Evolutionary conservation across 2,888 invertebrate species (phyloP).

Genomic region (Synanthedon formicaeformis): DNA sequence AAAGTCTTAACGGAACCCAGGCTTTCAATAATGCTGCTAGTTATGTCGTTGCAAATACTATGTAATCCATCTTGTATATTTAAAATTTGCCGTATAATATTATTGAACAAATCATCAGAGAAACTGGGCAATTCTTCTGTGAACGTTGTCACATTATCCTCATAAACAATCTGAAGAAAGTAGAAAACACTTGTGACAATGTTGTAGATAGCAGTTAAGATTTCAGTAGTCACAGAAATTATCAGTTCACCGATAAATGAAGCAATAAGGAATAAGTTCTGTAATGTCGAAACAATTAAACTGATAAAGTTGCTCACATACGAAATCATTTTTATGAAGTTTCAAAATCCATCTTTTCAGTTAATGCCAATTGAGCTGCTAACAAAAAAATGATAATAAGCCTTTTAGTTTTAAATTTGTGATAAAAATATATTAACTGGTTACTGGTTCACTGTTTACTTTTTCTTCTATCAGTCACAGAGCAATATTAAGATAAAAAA

Average conservation of each 20-base stretch:
- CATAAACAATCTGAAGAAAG: constrained; percentile 54
- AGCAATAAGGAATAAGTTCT: constrained; percentile 32
- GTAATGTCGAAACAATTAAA: constrained; percentile 32
- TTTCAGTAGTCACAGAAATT: constrained; percentile 28
- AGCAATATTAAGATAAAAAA: no score
- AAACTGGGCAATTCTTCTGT: constrained; percentile 49
- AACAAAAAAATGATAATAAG: no score
- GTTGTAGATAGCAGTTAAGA: constrained; percentile 21
- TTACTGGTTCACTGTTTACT: no score
- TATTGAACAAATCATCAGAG: constrained; percentile 17
- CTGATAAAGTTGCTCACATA: constrained; percentile 43
- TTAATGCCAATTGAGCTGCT: no score
- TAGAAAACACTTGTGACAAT: constrained; percentile 22
- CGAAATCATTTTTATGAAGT: constrained; percentile 39
- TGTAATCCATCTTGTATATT: constrained; percentile 21
- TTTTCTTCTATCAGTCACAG: no score
- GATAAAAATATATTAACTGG: no score
- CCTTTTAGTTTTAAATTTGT: no score
- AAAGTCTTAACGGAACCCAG: constrained; percentile 22
- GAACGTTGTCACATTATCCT: constrained; percentile 49
- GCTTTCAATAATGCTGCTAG: constrained; percentile 18
- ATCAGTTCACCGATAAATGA: constrained; percentile 50
- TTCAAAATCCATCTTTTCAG: no score
- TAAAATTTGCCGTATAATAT: constrained; percentile 8
- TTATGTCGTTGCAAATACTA: constrained; percentile 16